A percentile compares a stretch with the other conserved stretches of the same genome.
Conservation (phyloP, 1,140 invertebrate species). For the Lasioglossum baleicum region DNA sequence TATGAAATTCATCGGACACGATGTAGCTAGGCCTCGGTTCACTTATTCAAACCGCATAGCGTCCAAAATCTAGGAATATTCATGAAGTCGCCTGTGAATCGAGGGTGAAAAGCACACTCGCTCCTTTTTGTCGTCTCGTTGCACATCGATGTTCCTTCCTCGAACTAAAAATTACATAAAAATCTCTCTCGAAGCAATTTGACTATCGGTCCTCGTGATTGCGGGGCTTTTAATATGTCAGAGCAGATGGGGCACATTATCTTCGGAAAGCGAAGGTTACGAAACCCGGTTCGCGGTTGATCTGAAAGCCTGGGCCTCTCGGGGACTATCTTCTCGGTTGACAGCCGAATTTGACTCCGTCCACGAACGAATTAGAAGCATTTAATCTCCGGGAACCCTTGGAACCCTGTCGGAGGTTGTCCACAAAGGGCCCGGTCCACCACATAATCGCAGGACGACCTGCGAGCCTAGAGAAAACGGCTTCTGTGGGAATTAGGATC, state of each 20-base stretch:
- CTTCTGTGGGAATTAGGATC: too few relatives aligned
- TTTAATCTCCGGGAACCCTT: neutral
- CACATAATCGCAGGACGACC: too few relatives aligned
- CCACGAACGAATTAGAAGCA: neutral
- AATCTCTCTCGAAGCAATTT: neutral
- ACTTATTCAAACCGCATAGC: neutral
- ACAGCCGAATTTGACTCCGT: slow-evolving; percentile 9
- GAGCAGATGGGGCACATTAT: neutral
- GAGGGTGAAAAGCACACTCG: neutral
- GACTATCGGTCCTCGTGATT: neutral
- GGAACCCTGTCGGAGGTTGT: neutral
- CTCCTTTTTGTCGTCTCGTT: neutral
- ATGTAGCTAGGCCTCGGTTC: neutral
- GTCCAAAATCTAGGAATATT: slow-evolving; percentile 7
- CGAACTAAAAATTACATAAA: too few relatives aligned
- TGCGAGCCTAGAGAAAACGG: too few relatives aligned
- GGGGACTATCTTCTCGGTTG: slow-evolving; percentile 1
- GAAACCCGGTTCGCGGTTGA: slow-evolving; percentile 14
- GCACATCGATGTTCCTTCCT: neutral
- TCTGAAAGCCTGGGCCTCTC: slow-evolving; percentile 5
- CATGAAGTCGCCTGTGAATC: slow-evolving; percentile 1
- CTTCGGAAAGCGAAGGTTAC: slow-evolving; percentile 6
- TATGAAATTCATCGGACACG: slow-evolving; percentile 24
- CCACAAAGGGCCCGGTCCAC: neutral
- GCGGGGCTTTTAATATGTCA: slow-evolving; percentile 11